Conservation (phyloP, 2,113 vertebrate species). For the Rhadina sibilatrix region DNA sequence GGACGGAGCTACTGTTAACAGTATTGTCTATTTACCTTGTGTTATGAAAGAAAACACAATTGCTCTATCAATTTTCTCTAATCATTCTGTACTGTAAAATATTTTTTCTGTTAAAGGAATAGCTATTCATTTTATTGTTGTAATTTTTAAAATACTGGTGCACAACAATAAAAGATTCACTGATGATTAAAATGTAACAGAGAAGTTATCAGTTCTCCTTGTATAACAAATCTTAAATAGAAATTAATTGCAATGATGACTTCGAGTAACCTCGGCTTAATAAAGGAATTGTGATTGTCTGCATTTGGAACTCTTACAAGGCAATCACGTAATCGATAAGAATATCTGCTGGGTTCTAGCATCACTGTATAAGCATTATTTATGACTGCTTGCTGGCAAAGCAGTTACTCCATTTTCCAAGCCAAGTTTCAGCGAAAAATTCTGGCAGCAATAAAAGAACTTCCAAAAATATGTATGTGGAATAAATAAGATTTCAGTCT, state of each 20-base stretch:
- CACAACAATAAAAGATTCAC: not conserved
- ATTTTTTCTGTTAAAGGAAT: not conserved
- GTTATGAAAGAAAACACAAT: not conserved
- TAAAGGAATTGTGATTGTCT: not conserved
- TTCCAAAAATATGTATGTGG: not conserved
- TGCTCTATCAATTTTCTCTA: not conserved
- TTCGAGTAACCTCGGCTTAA: not conserved
- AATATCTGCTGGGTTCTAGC: not conserved
- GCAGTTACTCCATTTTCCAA: not conserved
- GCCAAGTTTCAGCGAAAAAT: not conserved
- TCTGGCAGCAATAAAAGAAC: not conserved
- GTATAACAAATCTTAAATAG: not conserved
- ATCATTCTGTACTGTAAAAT: not conserved
- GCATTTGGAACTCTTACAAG: not conserved
- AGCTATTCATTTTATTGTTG: not conserved
- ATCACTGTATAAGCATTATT: not conserved
- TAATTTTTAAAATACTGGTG: not conserved
- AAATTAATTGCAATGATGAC: constrained; percentile 1
- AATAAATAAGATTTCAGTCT: not conserved
- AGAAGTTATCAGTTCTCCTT: not conserved
- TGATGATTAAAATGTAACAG: not conserved
- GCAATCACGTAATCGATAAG: not conserved
- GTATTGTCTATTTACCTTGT: not conserved
- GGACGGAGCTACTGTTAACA: not conserved
- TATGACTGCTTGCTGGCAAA: not conserved